Conservation (phyloP, 1,140 invertebrate genomes). For the Marisa cornuarietis region DNA sequence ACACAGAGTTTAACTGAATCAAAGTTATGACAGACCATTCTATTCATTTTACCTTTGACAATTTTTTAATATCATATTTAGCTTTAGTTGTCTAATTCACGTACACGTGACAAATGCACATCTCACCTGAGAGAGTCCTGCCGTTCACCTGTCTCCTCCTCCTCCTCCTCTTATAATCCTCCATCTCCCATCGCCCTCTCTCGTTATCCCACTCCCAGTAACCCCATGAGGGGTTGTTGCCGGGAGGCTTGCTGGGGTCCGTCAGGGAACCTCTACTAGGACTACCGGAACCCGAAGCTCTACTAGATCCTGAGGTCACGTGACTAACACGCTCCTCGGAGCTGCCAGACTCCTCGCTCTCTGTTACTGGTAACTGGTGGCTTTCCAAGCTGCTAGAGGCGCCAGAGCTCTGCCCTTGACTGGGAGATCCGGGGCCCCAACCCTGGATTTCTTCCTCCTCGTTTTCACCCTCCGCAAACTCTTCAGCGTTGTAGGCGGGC, state of each 20-base stretch:
- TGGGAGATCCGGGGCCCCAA: conserved; percentile 9
- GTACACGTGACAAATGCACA: too few relatives aligned
- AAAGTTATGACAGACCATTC: too few relatives aligned
- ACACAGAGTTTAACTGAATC: too few relatives aligned
- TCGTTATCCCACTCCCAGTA: conserved; percentile 21
- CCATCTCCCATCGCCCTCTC: conserved; percentile 9
- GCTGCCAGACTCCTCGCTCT: too few relatives aligned
- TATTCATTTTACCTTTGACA: too few relatives aligned
- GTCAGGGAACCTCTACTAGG: not conserved
- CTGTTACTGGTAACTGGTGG: too few relatives aligned
- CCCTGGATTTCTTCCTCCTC: conserved; percentile 18
- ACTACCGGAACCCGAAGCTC: not conserved
- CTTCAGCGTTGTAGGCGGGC: conserved; percentile 15
- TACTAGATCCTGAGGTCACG: not conserved
- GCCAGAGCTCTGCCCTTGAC: not conserved
- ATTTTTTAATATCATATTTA: too few relatives aligned
- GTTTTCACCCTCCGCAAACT: conserved; percentile 15
- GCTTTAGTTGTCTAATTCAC: too few relatives aligned
- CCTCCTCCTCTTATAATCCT: conserved; percentile 16
- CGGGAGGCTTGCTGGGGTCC: conserved; percentile 17
- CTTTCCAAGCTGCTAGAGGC: too few relatives aligned
- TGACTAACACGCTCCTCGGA: not conserved
- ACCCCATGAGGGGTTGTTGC: conserved; percentile 1
- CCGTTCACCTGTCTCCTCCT: conserved; percentile 3
- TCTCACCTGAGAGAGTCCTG: not conserved